Base-by-base conservation (phyloP, 2,113 vertebrate genomes). In the Rhynchopsitta pachyrhyncha region DNA sequence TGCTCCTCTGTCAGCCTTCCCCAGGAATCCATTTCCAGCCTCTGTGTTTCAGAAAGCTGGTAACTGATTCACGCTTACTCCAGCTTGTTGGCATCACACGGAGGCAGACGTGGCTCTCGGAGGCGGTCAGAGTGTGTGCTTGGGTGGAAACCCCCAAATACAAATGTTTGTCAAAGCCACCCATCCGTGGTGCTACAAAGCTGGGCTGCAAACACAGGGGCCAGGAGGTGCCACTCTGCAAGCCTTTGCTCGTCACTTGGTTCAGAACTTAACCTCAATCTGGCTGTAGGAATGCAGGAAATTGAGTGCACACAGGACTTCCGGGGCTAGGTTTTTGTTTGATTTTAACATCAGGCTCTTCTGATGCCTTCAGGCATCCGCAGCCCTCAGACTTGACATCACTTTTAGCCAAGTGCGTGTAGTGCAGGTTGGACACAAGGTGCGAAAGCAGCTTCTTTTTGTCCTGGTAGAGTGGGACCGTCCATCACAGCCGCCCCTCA, bases 401-500 rank as follows among this genome's bases (percentile, higher is more conserved):
- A 11, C 14, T 76, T 75, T n/a, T 46, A 75, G 69, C 37, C 24
- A 41, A 47, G 49, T 5, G 35, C 13, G 5, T 33, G 42, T 7
- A 11, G 44, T 19, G 16, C 22, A 53, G 33, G 24, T 44, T 41
- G 11, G 33, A 62, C 16, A 2, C n/a, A 6, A 35, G 10, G 33
- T 23, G 33, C 25, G 33, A 84, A 81, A 71, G 42, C 1, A 1
- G 19, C 68, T 67, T 25, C 19, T 70, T 63, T 62, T 53, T 39
- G 35, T 37, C 29, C 1, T 1, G 29, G 25, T 41, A 29, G 52
- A 13, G 22, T 0, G 2, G 24, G 50, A 31, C 27, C 2, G 1
- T 60, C 62, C 23, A 1, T 42, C 46, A 6, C 47, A 23, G 63
- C n/a, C 11, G 11, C 37, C 50, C 7, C 68, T 13, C 35, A 41